Base-by-base conservation (phyloP, 2,888 invertebrate genomes). In the Drosophila ezoana region DNA sequence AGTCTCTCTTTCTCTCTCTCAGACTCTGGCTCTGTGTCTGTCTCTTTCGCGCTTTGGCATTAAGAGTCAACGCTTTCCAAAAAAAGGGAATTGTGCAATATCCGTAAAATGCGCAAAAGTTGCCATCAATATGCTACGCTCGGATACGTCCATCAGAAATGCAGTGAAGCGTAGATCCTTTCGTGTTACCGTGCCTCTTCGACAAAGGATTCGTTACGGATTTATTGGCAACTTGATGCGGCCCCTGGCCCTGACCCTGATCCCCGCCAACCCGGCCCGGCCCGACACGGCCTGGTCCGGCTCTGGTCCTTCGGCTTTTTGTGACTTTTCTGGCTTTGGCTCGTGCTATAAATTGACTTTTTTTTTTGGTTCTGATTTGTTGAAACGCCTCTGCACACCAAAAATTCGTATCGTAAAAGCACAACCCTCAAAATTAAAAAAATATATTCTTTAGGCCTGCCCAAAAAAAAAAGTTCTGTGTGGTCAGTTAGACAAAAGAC, bases 51-150 rank as follows among this genome's bases (percentile, higher is more conserved):
- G 47, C 47, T 43, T 33, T 40, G 41, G 71, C 73, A 69, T 70
- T 69, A 61, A 76, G 68, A 77, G 77, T 76, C 77, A 77, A 76
- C 59, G 72, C 38, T 66, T 66, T 60, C 56, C 43, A 18, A 72
- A 69, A 72, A 66, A 41, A 43, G 60, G 67, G 79, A 85, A 86
- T 86, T 88, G 87, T 84, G 87, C 87, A 87, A 88, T 87, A 87
- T 87, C 86, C 87, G 87, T 88, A 84, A 87, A 87, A 87, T 87
- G 81, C 81, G 87, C 81, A 87, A 87, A 88, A 87, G 84, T 88
- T 87, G 84, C 88, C 87, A 82, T 87, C 87, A 87, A 87, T 87
- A 88, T 82, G 88, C 88, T 87, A 88, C 87, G 87, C 87, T 87
- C 88, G 87, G 87, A 87, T 88, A 87, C 87, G 87, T 87, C 87